Evolutionary conservation across 2,797 vertebrate species (phyloP), one percentile per base, ranked within the genome.

Genomic region (Cephalopachus bancanus): DNA sequence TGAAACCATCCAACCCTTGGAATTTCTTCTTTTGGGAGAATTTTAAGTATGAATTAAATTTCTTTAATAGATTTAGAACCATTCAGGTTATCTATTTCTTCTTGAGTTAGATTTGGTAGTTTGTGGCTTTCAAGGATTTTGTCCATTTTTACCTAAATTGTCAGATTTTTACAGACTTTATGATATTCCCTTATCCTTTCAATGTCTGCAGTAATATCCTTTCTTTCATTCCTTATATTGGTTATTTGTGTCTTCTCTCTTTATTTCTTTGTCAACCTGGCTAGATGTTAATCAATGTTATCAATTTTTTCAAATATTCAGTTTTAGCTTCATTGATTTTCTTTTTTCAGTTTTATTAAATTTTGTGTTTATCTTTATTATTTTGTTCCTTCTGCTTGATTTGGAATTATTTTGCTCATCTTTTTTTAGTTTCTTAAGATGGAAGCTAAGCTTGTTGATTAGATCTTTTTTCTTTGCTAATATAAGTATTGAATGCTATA

Each of bases 341-440:
- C 57, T 72, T 59, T 64, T 51, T 84, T 62, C 55, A 53, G 53
- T 80, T 93, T 78, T 20, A 80, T 80, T 57, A 22, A 53, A 26
- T 53, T 69, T 90, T 69, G 22, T 8, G 62, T 22, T 80, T 81
- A 57, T 57, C 14, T 80, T 76, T 76, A 57, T 22, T 80, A 62
- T 84, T 92, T 92, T 51, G 59, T 92, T 64, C 33, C 30, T 94
- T 75, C 84, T 53, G 67, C 26, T 89, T 65, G 6, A 26, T 65
- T 71, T 65, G 6, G 67, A 74, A 64, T 88, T 74, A 81, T 74
- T 93, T 74, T 92, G 26, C 20, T 57, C n/a, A 30, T 83, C 10
- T 62, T 87, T 75, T 69, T 59, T 83, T 78, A 59, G 49, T 76
- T 84, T 85, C 71, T 57, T 75, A 85, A 92, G 28, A 44, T 84